A percentile compares a stretch with the other conserved stretches of the same genome.
Conservation (phyloP, 2,797 vertebrate species). For the Pelodytes ibericus region DNA sequence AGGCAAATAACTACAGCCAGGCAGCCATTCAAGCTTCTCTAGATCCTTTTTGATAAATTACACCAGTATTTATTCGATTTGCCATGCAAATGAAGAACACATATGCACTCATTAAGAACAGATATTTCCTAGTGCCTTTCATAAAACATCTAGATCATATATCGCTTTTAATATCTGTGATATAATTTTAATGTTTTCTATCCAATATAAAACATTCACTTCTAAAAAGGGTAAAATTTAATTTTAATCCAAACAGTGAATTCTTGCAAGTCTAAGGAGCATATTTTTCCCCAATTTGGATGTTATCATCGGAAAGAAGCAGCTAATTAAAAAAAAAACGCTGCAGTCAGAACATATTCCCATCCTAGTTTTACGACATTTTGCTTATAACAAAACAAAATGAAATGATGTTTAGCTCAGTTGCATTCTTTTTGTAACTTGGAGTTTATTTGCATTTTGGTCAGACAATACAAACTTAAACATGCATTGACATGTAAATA, state of each 20-base stretch:
- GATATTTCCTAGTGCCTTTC: background rate
- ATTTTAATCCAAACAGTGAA: background rate
- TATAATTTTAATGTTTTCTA: constrained; percentile 8
- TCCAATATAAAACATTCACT: background rate
- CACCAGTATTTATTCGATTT: constrained; percentile 5
- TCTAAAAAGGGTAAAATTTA: constrained; percentile 1
- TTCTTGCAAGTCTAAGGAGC: background rate
- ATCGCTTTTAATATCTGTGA: background rate
- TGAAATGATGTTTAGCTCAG: background rate
- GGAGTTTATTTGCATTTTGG: too few species aligned
- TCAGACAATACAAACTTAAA: too few species aligned
- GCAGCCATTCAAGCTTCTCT: too few species aligned
- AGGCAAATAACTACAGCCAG: too few species aligned
- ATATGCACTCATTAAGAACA: background rate
- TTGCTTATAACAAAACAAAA: background rate
- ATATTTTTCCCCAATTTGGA: background rate
- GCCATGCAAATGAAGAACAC: constrained; percentile 4
- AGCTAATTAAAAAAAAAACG: too few species aligned
- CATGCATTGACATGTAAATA: too few species aligned
- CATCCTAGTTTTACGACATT: background rate
- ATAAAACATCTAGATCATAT: constrained; percentile 1
- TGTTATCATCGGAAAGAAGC: too few species aligned
- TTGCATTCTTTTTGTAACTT: too few species aligned
- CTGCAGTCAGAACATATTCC: too few species aligned
- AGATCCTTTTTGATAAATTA: background rate